A percentile compares a stretch with the other conserved stretches of the same genome.
Evolutionary conservation across 2,888 invertebrate species (phyloP).

Genomic region (Eumacrocentrus americanus): DNA sequence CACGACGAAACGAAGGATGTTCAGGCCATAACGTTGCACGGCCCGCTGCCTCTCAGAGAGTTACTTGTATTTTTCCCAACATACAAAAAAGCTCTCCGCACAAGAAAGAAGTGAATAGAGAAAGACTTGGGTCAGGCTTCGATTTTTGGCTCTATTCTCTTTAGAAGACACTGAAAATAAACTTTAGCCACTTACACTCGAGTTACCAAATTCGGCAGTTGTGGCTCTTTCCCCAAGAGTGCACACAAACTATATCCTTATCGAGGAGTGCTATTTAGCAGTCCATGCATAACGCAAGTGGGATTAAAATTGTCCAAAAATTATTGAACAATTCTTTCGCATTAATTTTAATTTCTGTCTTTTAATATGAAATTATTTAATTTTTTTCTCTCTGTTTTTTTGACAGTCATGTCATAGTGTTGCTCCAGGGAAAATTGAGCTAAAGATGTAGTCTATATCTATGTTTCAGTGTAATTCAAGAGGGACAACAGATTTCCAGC

Average conservation of each 20-base stretch:
- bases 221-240: background rate
- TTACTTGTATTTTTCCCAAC: constrained; percentile 35
- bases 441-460: constrained; percentile 8
- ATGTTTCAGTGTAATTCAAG: constrained; percentile 20
- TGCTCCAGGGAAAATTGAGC: too few species aligned
- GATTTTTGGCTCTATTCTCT: too few species aligned
- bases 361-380: background rate
- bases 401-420: background rate
- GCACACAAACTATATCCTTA: constrained; percentile 1
- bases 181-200: background rate
- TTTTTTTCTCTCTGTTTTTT: background rate
- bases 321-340: background rate
- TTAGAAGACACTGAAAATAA: constrained; percentile 50
- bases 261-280: constrained; percentile 21
- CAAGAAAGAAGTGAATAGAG: too few species aligned
- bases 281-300: constrained; percentile 22
- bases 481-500: constrained; percentile 50
- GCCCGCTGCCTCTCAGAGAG: constrained; percentile 42
- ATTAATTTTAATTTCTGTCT: background rate
- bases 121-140: too few species aligned
- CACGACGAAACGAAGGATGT: constrained; percentile 48
- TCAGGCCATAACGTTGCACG: constrained; percentile 55
- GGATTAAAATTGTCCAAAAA: constrained; percentile 12
- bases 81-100: too few species aligned
- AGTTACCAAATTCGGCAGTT: background rate